Percentiles rank a stretch among this genome's conserved stretches.
Conservation (phyloP, 2,888 invertebrate species). For the Tachystola acroxantha region DNA sequence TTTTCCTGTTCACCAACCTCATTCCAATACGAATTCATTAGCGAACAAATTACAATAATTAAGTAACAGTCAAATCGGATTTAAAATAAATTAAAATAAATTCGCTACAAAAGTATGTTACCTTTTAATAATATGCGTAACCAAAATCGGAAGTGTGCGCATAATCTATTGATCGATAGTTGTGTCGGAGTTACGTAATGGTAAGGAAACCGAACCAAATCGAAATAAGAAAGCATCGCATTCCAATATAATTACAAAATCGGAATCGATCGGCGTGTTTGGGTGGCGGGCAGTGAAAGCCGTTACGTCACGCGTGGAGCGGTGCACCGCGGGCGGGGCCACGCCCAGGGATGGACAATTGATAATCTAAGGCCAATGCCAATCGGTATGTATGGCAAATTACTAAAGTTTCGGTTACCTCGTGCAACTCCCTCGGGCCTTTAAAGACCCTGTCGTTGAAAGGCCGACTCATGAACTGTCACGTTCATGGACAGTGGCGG, state of each 20-base stretch:
- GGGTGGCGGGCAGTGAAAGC: constrained; percentile 56
- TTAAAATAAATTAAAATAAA: constrained; percentile 3
- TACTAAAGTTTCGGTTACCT: too few relatives aligned
- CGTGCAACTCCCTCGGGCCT: too few relatives aligned
- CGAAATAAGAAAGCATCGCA: constrained; percentile 68
- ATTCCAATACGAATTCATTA: too few relatives aligned
- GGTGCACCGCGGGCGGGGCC: neutral
- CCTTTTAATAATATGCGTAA: constrained; percentile 15
- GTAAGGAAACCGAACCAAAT: constrained; percentile 53
- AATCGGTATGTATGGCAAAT: too few relatives aligned
- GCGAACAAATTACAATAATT: neutral
- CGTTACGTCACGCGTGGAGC: constrained; percentile 47
- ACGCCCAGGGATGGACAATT: too few relatives aligned
- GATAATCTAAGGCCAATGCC: too few relatives aligned
- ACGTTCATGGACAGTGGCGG: too few relatives aligned
- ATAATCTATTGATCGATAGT: constrained; percentile 26
- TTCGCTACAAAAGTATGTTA: constrained; percentile 7
- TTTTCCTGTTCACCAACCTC: too few relatives aligned
- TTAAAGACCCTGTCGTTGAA: too few relatives aligned
- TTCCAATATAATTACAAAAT: constrained; percentile 67
- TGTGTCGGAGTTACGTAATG: constrained; percentile 35
- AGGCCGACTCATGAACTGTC: too few relatives aligned
- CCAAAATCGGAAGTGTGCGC: constrained; percentile 55
- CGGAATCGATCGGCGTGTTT: constrained; percentile 40
- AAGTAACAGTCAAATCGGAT: neutral